Conservation (phyloP, 1,140 invertebrate species). For the Temnothorax curvispinosus region DNA sequence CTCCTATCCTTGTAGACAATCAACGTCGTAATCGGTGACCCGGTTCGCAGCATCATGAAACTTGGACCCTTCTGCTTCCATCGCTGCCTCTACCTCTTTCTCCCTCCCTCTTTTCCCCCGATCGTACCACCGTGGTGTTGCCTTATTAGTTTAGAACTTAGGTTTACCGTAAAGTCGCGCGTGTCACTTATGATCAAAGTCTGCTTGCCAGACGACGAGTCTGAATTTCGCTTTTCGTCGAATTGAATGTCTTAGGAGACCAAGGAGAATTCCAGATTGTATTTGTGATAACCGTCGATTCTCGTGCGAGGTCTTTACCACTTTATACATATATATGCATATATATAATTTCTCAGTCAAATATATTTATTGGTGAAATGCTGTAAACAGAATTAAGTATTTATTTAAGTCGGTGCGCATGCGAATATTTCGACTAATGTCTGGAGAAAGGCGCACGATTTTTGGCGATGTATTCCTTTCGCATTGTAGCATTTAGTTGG, state of each 20-base stretch:
- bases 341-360: neutral
- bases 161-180: constrained; percentile 74
- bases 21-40: constrained; percentile 74
- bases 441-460: neutral
- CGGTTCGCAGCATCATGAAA: constrained; percentile 67
- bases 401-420: neutral
- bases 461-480: constrained; percentile 39
- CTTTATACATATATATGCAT: neutral
- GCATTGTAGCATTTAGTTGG: constrained; percentile 37
- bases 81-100: constrained; percentile 1
- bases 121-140: constrained; percentile 67
- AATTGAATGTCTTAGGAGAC: constrained; percentile 24
- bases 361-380: neutral
- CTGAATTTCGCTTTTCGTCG: constrained; percentile 50
- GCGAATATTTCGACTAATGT: neutral
- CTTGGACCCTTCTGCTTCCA: constrained; percentile 68
- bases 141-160: constrained; percentile 80
- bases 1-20: constrained; percentile 67
- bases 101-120: neutral
- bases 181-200: constrained; percentile 69
- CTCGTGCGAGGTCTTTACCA: neutral
- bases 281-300: neutral
- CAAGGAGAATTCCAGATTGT: neutral
- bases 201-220: constrained; percentile 46
- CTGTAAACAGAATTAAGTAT: neutral